These are phyloP conservation scores for Axinella damicornis DNA, from an alignment of 37 sponge, comb jelly and placozoan species.

Conservation along the genomic window DNA sequence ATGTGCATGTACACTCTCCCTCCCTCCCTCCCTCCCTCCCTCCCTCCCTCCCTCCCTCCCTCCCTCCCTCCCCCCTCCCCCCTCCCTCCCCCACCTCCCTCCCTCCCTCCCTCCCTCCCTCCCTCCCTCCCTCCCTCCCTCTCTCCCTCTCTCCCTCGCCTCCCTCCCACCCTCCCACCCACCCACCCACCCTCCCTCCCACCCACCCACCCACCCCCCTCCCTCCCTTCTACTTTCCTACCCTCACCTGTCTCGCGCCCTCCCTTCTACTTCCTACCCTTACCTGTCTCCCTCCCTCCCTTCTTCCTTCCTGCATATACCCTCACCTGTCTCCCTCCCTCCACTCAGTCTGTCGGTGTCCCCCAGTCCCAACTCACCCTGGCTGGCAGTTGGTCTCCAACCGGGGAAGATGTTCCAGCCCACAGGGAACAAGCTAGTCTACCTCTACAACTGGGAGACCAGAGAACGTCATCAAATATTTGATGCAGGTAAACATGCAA, in stretches of 20 bases:
- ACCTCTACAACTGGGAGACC: slow-evolving; percentile 51
- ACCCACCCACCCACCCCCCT: not conserved
- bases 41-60: too few species aligned
- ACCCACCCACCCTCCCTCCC: too few species aligned
- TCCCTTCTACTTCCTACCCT: not conserved
- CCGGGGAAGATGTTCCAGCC: slow-evolving; percentile 73
- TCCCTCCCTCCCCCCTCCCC: too few species aligned
- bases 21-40: too few species aligned
- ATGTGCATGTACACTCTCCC: too few species aligned
- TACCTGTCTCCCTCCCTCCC: not conserved
- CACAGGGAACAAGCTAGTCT: slow-evolving; percentile 60
- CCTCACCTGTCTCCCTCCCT: not conserved
- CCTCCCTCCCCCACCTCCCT: not conserved
- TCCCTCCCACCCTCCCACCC: too few species aligned
- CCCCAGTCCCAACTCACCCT: slow-evolving; percentile 25
- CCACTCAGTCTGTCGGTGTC: slow-evolving; percentile 33
- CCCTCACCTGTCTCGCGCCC: not conserved
- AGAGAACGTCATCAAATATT: slow-evolving; percentile 60
- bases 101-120: not conserved
- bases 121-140: not conserved
- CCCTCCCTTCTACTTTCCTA: not conserved
- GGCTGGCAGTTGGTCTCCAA: slow-evolving; percentile 75
- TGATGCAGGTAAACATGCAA: slow-evolving; percentile 74
- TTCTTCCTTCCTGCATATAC: not conserved
- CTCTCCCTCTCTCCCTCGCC: not conserved